Percentiles rank a stretch among this genome's conserved stretches.
Conservation (phyloP, 1,140 invertebrate species). For the Diorhabda elongata region DNA sequence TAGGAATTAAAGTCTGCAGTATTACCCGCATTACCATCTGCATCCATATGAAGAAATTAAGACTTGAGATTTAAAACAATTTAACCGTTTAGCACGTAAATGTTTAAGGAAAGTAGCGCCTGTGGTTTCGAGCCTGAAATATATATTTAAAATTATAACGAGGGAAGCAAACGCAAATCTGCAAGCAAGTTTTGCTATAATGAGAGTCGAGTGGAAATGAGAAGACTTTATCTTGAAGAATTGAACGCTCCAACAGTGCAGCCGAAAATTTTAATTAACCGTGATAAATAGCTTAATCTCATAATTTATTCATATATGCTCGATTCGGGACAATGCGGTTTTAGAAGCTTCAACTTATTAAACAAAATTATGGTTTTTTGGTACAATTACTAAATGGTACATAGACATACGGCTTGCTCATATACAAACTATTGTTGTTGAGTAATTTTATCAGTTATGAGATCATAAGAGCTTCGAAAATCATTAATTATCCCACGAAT, state of each 20-base stretch:
- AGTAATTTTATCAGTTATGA: too few relatives aligned
- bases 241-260: not conserved
- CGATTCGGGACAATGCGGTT: not conserved
- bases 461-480: too few relatives aligned
- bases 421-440: too few relatives aligned
- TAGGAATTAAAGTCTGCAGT: slow-evolving; percentile 5
- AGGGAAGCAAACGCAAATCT: not conserved
- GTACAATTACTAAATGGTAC: too few relatives aligned
- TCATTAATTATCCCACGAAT: too few relatives aligned
- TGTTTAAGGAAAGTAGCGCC: slow-evolving; percentile 4
- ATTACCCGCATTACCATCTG: slow-evolving; percentile 21
- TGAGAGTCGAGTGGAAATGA: slow-evolving; percentile 1
- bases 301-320: not conserved
- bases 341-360: too few relatives aligned
- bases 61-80: slow-evolving; percentile 21
- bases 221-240: not conserved
- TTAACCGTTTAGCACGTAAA: slow-evolving; percentile 19
- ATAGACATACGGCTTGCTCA: too few relatives aligned
- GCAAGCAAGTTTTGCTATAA: slow-evolving; percentile 1
- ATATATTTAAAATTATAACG: slow-evolving; percentile 16
- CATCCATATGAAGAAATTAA: slow-evolving; percentile 25
- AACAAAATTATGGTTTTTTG: too few relatives aligned
- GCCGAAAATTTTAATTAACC: slow-evolving; percentile 1
- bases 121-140: slow-evolving; percentile 1
- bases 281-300: slow-evolving; percentile 2